A percentile compares a stretch with the other conserved stretches of the same genome.
These are phyloP conservation scores for Mystacornis crossleyi DNA, from an alignment of 2,113 vertebrate genomes.

Conservation along the genomic window DNA sequence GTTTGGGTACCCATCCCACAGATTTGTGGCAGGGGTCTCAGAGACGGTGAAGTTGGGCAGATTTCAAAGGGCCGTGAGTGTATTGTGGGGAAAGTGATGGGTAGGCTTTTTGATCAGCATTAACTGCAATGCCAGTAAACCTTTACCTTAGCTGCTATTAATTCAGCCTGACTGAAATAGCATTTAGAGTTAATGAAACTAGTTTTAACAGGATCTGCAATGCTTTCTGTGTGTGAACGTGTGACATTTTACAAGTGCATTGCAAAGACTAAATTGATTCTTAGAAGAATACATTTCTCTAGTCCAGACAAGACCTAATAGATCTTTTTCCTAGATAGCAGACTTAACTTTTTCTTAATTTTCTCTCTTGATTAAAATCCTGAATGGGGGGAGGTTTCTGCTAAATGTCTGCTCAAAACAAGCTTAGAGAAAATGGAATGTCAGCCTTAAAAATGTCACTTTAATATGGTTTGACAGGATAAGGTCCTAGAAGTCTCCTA, in stretches of 20 bases:
- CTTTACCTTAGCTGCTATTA: slow-evolving; percentile 23
- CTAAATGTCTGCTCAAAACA: slow-evolving; percentile 34
- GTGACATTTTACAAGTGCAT: slow-evolving; percentile 54
- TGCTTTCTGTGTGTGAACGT: slow-evolving; percentile 28
- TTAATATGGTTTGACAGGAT: slow-evolving; percentile 27
- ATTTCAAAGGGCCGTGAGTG: neutral
- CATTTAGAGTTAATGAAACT: slow-evolving; percentile 52
- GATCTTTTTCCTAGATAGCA: slow-evolving; percentile 45
- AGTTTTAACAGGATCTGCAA: slow-evolving; percentile 47
- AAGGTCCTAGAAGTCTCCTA: slow-evolving; percentile 21
- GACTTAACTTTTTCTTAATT: slow-evolving; percentile 63
- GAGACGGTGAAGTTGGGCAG: neutral
- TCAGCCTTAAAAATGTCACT: slow-evolving; percentile 47
- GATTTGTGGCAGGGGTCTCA: neutral
- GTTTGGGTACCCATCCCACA: neutral
- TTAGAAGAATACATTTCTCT: slow-evolving; percentile 61
- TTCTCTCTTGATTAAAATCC: slow-evolving; percentile 64
- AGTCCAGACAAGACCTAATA: slow-evolving; percentile 48
- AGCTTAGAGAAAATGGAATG: slow-evolving; percentile 52
- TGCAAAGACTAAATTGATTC: slow-evolving; percentile 57
- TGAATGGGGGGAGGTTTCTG: neutral
- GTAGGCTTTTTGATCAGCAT: neutral
- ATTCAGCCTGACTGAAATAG: neutral
- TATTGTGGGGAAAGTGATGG: neutral
- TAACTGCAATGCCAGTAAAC: neutral